Evolutionary conservation across 2,888 invertebrate species (phyloP).

Genomic region (Andrena fulva): DNA sequence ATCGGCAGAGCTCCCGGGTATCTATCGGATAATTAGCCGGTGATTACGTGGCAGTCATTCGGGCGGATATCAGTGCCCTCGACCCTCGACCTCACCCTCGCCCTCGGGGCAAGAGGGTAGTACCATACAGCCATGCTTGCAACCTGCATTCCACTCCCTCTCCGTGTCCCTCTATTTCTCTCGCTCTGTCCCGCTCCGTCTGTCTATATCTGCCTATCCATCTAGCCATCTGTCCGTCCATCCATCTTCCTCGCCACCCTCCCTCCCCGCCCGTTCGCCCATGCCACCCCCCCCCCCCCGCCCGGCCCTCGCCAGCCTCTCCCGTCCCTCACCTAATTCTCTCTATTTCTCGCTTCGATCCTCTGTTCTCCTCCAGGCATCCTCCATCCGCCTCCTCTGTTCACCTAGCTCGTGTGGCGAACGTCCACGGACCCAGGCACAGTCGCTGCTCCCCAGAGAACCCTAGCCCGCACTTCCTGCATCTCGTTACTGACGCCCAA

Average conservation of each 20-base stretch:
- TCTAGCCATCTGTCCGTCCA: constrained; percentile 58
- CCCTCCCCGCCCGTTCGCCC: constrained; percentile 41
- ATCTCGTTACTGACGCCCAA: constrained; percentile 83
- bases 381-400: constrained; percentile 10
- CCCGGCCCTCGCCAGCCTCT: constrained; percentile 31
- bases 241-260: constrained; percentile 51
- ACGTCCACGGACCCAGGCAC: constrained; percentile 42
- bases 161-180: constrained; percentile 33
- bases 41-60: constrained; percentile 84
- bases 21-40: constrained; percentile 84
- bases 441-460: constrained; percentile 45
- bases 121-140: constrained; percentile 52
- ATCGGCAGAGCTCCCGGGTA: constrained; percentile 78
- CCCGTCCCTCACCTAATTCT: constrained; percentile 56
- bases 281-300: constrained; percentile 20
- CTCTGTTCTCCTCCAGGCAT: constrained; percentile 34
- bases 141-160: constrained; percentile 54
- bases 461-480: constrained; percentile 81
- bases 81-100: constrained; percentile 71
- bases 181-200: constrained; percentile 55
- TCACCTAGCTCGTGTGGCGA: constrained; percentile 23
- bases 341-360: constrained; percentile 53
- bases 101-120: constrained; percentile 69
- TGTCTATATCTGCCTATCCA: constrained; percentile 39
- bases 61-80: constrained; percentile 82